Percentiles rank a stretch among this genome's conserved stretches.
Conservation (phyloP, 2,797 vertebrate species). For the Gastrophryne carolinensis region DNA sequence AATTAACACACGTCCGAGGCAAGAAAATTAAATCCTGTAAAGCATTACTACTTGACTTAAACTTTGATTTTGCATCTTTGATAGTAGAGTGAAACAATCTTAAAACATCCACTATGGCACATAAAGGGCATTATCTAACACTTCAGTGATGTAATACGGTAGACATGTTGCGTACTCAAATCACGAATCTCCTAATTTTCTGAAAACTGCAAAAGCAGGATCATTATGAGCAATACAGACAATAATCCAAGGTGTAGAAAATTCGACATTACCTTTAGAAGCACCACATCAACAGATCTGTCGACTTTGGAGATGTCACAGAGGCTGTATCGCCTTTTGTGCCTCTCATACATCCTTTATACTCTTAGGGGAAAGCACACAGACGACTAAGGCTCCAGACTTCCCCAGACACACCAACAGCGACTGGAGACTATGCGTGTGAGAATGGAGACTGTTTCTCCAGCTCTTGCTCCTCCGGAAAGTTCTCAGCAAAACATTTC, state of each 20-base stretch:
- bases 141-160: no score
- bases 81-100: no score
- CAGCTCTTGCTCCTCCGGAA: background rate
- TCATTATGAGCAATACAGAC: background rate
- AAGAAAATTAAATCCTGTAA: no score
- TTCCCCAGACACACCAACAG: slow-evolving; percentile 50
- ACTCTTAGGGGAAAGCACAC: slow-evolving; percentile 40
- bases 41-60: no score
- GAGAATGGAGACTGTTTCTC: slow-evolving; percentile 55
- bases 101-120: no score
- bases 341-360: slow-evolving; percentile 89
- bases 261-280: slow-evolving; percentile 84
- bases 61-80: no score
- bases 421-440: slow-evolving; percentile 65
- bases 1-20: no score
- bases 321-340: slow-evolving; percentile 91
- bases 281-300: slow-evolving; percentile 87
- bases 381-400: background rate
- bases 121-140: no score
- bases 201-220: no score
- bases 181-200: no score
- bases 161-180: no score
- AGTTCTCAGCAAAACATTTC: slow-evolving; percentile 51
- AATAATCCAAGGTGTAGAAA: background rate
- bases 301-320: slow-evolving; percentile 86